Evolutionary conservation across 2,797 vertebrate species (phyloP), one percentile per base, ranked within the genome.

Genomic region (Discoglossus pictus): DNA sequence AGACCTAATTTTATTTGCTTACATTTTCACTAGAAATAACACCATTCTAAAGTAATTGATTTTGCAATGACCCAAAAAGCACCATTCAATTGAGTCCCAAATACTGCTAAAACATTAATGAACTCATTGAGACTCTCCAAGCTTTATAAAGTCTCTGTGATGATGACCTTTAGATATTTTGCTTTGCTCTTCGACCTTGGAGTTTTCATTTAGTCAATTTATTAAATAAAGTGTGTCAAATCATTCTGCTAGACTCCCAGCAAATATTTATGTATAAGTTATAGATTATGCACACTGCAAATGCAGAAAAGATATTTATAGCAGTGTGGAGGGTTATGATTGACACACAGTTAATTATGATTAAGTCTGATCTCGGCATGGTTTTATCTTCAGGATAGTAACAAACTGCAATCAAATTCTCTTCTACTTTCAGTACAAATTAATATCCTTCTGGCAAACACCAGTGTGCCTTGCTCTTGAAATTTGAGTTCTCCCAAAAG

Each of bases 291-390:
- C 68, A 64, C 60, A 58, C 43, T 51, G 27, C 38, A 50, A 51
- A 38, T 71, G 35, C 38, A 65, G 20, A 42, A 7, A 31, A 27
- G 53, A 51, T 71, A 71, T 71, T 64, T 65, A 71, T 71, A 71
- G 68, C 53, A 24, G 46, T 24, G 35, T 15, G 8, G 46, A 65
- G 23, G 46, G 20, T 71, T 24, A 52, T 76, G 60, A 61, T 47
- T 77, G 61, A 55, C 68, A 27, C 38, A 56, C 24, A 50, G 38
- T 78, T 80, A 61, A 63, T 77, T 77, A 63, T 58, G 43, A 79
- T 71, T 42, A 18, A 67, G 43, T 56, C 10, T 65, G 74, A 67
- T 75, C 4, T 27, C 40, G 66, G 25, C 51, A 53, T 16, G 54
- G 15, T 65, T 72, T 62, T 56, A 43, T 15, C 60, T 76, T 27